Conservation (phyloP, 1,140 invertebrate species). For the Teleopsis dalmanni region DNA sequence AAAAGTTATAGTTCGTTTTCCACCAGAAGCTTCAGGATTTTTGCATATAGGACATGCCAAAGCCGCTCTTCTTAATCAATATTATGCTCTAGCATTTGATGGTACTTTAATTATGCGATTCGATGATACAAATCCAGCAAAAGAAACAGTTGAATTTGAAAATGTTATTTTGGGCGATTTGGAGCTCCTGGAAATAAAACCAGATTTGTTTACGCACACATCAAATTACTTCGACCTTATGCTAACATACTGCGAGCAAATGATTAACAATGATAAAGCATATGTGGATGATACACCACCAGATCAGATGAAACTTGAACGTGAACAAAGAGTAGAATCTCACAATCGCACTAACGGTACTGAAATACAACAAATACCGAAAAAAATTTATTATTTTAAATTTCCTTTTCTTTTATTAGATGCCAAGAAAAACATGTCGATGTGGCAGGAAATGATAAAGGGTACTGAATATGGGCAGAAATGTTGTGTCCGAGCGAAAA, state of each 20-base stretch:
- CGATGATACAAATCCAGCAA: constrained; percentile 99
- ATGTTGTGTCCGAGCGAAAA: constrained; percentile 94
- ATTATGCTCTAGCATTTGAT: constrained; percentile 90
- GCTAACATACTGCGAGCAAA: constrained; percentile 77
- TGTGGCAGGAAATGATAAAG: constrained; percentile 95
- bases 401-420: constrained; percentile 48
- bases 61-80: constrained; percentile 95
- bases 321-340: constrained; percentile 84
- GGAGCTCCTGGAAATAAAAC: constrained; percentile 82
- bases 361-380: no score
- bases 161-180: constrained; percentile 96
- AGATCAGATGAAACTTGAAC: constrained; percentile 89
- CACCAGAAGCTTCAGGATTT: constrained; percentile 97
- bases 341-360: constrained; percentile 78
- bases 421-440: constrained; percentile 73
- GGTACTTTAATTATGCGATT: constrained; percentile 97
- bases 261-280: constrained; percentile 83
- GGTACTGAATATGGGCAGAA: constrained; percentile 70
- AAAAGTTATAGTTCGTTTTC: constrained; percentile 92
- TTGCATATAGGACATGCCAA: constrained; percentile 99
- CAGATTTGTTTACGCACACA: constrained; percentile 89
- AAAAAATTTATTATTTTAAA: no score
- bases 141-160: constrained; percentile 98
- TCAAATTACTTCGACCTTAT: constrained; percentile 96
- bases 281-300: constrained; percentile 96